Percentiles rank a stretch among this genome's conserved stretches.
phyloP scores from a whole-genome alignment of 1,140 invertebrate genomes.

The Chlorops oryzae region DNA sequence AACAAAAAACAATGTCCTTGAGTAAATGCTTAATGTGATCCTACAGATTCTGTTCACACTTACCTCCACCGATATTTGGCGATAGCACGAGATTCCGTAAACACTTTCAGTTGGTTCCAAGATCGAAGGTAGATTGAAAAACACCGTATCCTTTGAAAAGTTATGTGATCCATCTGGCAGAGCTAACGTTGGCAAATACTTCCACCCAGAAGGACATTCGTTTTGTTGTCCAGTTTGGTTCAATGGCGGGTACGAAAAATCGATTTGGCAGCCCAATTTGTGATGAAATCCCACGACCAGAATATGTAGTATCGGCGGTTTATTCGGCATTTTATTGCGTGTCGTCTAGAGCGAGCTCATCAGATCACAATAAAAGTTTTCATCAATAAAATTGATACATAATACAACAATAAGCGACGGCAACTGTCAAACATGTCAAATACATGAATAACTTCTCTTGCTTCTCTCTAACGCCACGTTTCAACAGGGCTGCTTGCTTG shows the following conservation, averaged over 20 bases:
- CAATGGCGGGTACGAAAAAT: slow-evolving; percentile 91
- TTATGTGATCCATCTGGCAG: slow-evolving; percentile 98
- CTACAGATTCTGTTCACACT: slow-evolving; percentile 18
- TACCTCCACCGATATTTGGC: slow-evolving; percentile 94
- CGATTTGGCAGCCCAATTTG: slow-evolving; percentile 93
- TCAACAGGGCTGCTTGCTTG: no score
- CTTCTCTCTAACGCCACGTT: no score
- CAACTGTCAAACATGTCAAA: no score
- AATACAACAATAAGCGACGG: no score
- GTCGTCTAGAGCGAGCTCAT: no score
- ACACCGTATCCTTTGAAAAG: slow-evolving; percentile 91
- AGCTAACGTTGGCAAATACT: slow-evolving; percentile 89
- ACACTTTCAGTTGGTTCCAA: slow-evolving; percentile 77
- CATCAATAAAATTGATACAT: no score
- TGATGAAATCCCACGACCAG: slow-evolving; percentile 94
- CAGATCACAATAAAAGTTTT: background rate
- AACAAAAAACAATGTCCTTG: background rate
- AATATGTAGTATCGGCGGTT: slow-evolving; percentile 74
- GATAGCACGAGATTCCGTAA: slow-evolving; percentile 95
- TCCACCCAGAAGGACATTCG: slow-evolving; percentile 87
- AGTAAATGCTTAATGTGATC: background rate
- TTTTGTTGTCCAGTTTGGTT: slow-evolving; percentile 60
- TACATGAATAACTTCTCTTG: no score
- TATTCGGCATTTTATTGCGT: slow-evolving; percentile 24
- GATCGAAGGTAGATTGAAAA: slow-evolving; percentile 90